Base-by-base conservation (phyloP, 2,888 invertebrate genomes). In the Rutpela maculata region DNA sequence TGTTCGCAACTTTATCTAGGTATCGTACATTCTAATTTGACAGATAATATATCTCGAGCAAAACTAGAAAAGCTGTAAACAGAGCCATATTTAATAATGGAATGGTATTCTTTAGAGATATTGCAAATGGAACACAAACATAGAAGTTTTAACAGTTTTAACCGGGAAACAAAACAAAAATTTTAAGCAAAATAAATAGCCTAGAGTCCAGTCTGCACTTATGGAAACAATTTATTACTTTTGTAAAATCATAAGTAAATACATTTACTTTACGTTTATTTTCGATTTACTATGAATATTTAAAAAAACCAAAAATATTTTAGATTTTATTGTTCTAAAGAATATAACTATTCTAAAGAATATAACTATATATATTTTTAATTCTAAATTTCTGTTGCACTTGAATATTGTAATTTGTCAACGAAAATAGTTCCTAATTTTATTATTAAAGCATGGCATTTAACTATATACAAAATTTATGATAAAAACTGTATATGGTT, bases 21-120 rank as follows among this genome's bases (percentile, higher is more conserved):
- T 63, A 35, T 35, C 18, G 65, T 43, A 65, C 18, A 18, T 43
- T 43, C 15, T 38, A 38, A 65, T 17, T 38, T 65, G 35, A 65
- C 65, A 38, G 63, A 38, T 65, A 31, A 31, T 65, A 38, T 65
- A 65, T 65, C 43, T 18, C 31, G 1, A 63, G 35, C n/a, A 63
- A 63, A 63, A 35, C 35, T 35, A 35, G 63, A 3, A 62, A 26
- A 26, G 35, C 63, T 63, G 63, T 63, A 63, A 63, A 63, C 35
- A 31, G 35, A 63, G 63, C 17, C 35, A 63, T 63, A 63, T 63
- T 63, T 63, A 63, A 63, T 63, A 63, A 63, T 10, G 59, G 22
- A 59, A 22, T 22, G 59, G 19, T 11, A 59, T 18, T 19, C 4
- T 50, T 19, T 22, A 1, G 19, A 19, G 59, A 59, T 59, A 59